Evolutionary conservation across 1,140 invertebrate species (phyloP).

Genomic region (Drosophila grimshawi): DNA sequence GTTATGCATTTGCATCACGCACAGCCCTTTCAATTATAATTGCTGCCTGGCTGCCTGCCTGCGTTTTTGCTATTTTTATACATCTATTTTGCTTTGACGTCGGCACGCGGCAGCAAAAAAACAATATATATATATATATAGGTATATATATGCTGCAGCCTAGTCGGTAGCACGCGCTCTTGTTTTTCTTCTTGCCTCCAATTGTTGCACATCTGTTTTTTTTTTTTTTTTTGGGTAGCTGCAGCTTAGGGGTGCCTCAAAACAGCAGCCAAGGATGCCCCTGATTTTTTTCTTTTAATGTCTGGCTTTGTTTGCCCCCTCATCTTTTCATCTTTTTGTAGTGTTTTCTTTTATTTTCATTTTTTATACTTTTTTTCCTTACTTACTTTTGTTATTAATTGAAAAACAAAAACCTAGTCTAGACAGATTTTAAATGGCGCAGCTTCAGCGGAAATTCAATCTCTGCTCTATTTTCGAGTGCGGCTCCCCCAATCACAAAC

Average conservation of each 20-base stretch:
- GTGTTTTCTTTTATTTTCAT: slow-evolving; percentile 5
- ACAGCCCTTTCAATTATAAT: slow-evolving; percentile 82
- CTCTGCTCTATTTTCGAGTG: slow-evolving; percentile 74
- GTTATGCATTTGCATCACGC: slow-evolving; percentile 71
- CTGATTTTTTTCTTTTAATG: slow-evolving; percentile 37
- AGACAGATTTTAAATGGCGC: slow-evolving; percentile 67
- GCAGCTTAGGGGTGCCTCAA: slow-evolving; percentile 21
- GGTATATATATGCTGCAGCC: slow-evolving; percentile 61
- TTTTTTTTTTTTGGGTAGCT: slow-evolving; percentile 47
- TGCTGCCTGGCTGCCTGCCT: slow-evolving; percentile 64
- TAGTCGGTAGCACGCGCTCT: slow-evolving; percentile 68
- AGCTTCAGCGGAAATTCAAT: slow-evolving; percentile 74
- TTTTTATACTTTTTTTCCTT: not conserved
- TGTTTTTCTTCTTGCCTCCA: slow-evolving; percentile 4
- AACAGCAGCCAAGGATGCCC: slow-evolving; percentile 37
- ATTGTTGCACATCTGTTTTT: slow-evolving; percentile 55
- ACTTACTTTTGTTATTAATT: slow-evolving; percentile 63
- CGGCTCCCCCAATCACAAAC: slow-evolving; percentile 31
- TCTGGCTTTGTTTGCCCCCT: slow-evolving; percentile 51
- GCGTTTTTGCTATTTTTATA: slow-evolving; percentile 74
- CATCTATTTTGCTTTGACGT: slow-evolving; percentile 53
- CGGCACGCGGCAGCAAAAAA: slow-evolving; percentile 42
- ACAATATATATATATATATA: slow-evolving; percentile 10
- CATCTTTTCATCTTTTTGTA: slow-evolving; percentile 13
- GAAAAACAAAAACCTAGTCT: slow-evolving; percentile 71